A percentile compares a stretch with the other conserved stretches of the same genome.
These are phyloP conservation scores for Melanotaenia parkinsoni DNA, from an alignment of 2,797 vertebrate species.

Conservation along the genomic window DNA sequence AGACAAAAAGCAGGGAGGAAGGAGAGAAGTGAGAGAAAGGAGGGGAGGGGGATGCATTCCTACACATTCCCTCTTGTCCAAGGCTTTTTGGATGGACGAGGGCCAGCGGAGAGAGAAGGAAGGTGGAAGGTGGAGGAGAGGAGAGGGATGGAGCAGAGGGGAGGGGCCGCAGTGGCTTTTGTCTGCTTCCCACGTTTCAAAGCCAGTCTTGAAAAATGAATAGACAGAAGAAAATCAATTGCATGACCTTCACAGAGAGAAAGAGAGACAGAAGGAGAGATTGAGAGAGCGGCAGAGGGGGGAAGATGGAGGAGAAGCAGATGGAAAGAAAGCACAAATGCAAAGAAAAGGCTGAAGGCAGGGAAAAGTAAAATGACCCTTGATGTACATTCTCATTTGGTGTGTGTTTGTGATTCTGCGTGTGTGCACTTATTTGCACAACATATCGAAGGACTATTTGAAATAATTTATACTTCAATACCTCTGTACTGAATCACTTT, in stretches of 20 bases:
- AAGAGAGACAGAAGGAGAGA: constrained; percentile 68
- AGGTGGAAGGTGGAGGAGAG: constrained; percentile 65
- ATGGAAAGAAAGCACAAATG: constrained; percentile 71
- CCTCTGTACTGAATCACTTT: constrained; percentile 47
- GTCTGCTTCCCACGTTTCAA: constrained; percentile 91
- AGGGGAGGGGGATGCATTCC: constrained; percentile 58
- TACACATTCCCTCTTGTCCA: constrained; percentile 58
- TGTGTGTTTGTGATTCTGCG: constrained; percentile 40
- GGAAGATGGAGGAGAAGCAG: constrained; percentile 59
- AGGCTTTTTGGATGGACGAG: constrained; percentile 59
- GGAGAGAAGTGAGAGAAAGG: constrained; percentile 35
- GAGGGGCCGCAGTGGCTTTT: constrained; percentile 83
- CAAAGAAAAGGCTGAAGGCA: constrained; percentile 73
- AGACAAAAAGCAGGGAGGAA: constrained; percentile 50
- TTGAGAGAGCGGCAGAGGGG: constrained; percentile 59
- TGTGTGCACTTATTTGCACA: constrained; percentile 42
- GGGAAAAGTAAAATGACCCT: constrained; percentile 77
- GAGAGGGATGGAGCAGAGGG: constrained; percentile 58
- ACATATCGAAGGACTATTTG: constrained; percentile 58
- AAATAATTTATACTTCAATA: constrained; percentile 69
- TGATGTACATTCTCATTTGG: constrained; percentile 70
- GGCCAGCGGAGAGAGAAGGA: constrained; percentile 60
- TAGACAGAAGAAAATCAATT: constrained; percentile 90
- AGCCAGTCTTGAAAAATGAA: constrained; percentile 90
- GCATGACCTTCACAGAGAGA: constrained; percentile 87